phyloP scores from a whole-genome alignment of 1,140 invertebrate genomes.

The Atta colombica region DNA sequence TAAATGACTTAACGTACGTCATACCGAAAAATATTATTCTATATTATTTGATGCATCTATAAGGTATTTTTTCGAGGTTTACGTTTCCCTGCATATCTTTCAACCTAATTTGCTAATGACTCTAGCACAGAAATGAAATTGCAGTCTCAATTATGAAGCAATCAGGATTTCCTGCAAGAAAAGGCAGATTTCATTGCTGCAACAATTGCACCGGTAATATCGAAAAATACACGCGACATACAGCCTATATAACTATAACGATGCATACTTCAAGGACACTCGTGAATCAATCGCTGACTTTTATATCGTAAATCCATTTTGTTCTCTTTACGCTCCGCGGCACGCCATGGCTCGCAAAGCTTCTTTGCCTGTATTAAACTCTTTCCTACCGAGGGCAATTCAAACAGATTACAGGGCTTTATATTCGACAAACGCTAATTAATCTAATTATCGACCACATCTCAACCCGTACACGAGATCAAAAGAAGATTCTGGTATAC shows the following conservation, averaged over 20 bases:
- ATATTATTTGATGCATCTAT: neutral
- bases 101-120: neutral
- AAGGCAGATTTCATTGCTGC: slow-evolving; percentile 9
- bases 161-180: neutral
- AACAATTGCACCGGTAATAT: neutral
- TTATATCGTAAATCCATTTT: slow-evolving; percentile 56
- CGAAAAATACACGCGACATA: slow-evolving; percentile 7
- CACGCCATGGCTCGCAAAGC: slow-evolving; percentile 25
- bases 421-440: slow-evolving; percentile 81
- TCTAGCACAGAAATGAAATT: neutral
- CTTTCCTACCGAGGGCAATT: slow-evolving; percentile 65
- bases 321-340: slow-evolving; percentile 24
- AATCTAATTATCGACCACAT: slow-evolving; percentile 84
- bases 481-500: slow-evolving; percentile 69
- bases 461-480: slow-evolving; percentile 80
- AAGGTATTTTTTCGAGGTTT: neutral
- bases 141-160: neutral
- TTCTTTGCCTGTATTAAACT: slow-evolving; percentile 44
- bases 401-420: slow-evolving; percentile 81
- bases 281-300: slow-evolving; percentile 58
- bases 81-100: neutral
- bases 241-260: neutral
- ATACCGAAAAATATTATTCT: neutral
- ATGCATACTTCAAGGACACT: slow-evolving; percentile 28
- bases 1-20: neutral